These are phyloP conservation scores for Leucozona laternaria DNA, from an alignment of 2,888 invertebrate genomes.

Conservation along the genomic window DNA sequence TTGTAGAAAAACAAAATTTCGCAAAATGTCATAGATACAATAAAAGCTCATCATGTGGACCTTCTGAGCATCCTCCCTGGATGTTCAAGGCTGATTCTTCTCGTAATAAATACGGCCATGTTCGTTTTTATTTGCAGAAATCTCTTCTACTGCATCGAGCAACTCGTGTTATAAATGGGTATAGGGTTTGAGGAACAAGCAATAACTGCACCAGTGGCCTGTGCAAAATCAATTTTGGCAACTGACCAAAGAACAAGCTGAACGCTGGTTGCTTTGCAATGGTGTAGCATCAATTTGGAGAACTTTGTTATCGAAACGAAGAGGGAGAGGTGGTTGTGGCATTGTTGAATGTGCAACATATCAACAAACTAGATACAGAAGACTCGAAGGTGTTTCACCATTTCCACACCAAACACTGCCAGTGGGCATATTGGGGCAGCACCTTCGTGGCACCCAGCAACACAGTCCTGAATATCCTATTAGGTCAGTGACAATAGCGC, in stretches of 20 bases:
- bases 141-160: constrained; percentile 41
- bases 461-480: constrained; percentile 64
- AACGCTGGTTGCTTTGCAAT: constrained; percentile 37
- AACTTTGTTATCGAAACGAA: constrained; percentile 11
- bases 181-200: not conserved
- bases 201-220: constrained; percentile 48
- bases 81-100: not conserved
- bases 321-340: constrained; percentile 33
- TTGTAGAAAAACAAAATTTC: too few relatives aligned
- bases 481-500: constrained; percentile 72
- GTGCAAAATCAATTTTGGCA: constrained; percentile 79
- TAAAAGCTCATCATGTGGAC: not conserved
- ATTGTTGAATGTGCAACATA: constrained; percentile 72
- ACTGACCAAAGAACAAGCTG: constrained; percentile 77
- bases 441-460: constrained; percentile 34
- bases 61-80: not conserved
- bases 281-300: constrained; percentile 37
- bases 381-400: constrained; percentile 46
- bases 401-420: constrained; percentile 31
- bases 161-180: constrained; percentile 36
- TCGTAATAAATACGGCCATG: not conserved
- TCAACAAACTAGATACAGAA: constrained; percentile 47
- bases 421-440: constrained; percentile 34
- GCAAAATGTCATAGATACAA: too few relatives aligned
- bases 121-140: not conserved